These are phyloP conservation scores for Phrynocephalus versicolor DNA, from an alignment of 2,113 vertebrate genomes.

Conservation along the genomic window DNA sequence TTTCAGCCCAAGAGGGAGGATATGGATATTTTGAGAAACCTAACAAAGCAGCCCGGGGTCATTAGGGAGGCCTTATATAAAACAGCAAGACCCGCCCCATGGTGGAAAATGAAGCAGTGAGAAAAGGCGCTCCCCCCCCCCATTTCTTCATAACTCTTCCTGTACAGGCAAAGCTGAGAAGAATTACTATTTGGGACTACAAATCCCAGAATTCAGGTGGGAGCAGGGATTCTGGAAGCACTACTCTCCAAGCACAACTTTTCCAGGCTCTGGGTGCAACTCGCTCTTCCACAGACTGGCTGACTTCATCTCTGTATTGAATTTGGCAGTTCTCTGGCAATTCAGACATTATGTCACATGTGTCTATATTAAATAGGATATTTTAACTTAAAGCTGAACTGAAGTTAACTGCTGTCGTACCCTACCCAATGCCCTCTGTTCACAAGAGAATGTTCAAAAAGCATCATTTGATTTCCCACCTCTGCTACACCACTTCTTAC, in stretches of 20 bases:
- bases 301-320: neutral
- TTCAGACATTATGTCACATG: neutral
- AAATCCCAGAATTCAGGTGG: no score
- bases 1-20: slow-evolving; percentile 64
- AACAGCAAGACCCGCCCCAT: slow-evolving; percentile 11
- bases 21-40: neutral
- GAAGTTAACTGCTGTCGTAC: neutral
- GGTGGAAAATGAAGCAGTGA: neutral
- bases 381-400: neutral
- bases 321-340: neutral
- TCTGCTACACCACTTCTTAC: neutral
- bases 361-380: neutral
- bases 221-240: no score
- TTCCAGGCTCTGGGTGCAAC: neutral
- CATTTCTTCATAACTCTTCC: neutral
- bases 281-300: slow-evolving; percentile 19
- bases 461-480: neutral
- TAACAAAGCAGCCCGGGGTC: neutral
- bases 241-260: no score
- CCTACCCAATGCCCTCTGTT: neutral
- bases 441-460: slow-evolving; percentile 7
- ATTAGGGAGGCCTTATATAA: slow-evolving; percentile 27
- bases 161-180: neutral
- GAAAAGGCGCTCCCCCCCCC: neutral
- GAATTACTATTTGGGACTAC: no score